phyloP scores from a whole-genome alignment of 2,888 invertebrate species.

The Phalera bucephala region DNA sequence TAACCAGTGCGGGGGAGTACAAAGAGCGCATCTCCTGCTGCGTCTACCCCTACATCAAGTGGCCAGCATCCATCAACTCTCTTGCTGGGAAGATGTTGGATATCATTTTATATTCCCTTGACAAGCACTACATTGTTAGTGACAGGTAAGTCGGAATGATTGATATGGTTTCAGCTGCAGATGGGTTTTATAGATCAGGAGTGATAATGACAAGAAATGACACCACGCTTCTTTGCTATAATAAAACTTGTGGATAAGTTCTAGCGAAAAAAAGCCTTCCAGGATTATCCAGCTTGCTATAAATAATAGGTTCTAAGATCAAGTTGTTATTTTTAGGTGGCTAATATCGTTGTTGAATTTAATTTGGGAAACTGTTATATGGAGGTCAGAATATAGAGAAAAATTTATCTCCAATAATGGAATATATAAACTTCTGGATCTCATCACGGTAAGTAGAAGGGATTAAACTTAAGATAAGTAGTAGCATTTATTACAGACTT shows the following conservation, averaged over 20 bases:
- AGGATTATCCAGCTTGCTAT: too few relatives aligned
- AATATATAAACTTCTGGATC: slow-evolving; percentile 63
- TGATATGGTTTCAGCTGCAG: neutral
- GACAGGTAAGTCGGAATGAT: slow-evolving; percentile 47
- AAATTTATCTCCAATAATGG: slow-evolving; percentile 56
- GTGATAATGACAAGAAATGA: too few relatives aligned
- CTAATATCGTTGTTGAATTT: slow-evolving; percentile 62
- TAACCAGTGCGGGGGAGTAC: slow-evolving; percentile 42
- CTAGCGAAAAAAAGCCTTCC: too few relatives aligned
- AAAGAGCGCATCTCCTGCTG: slow-evolving; percentile 37
- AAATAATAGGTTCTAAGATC: too few relatives aligned
- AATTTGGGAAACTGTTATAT: slow-evolving; percentile 67
- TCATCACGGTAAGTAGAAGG: slow-evolving; percentile 54
- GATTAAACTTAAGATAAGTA: too few relatives aligned
- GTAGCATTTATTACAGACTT: too few relatives aligned
- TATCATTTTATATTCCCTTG: slow-evolving; percentile 43
- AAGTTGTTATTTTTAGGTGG: too few relatives aligned
- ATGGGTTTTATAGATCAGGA: too few relatives aligned
- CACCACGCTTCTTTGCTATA: too few relatives aligned
- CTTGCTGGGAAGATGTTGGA: slow-evolving; percentile 51
- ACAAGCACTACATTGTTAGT: slow-evolving; percentile 49
- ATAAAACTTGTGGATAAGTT: too few relatives aligned
- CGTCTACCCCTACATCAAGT: slow-evolving; percentile 56
- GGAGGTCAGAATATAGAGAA: slow-evolving; percentile 52
- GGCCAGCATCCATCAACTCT: slow-evolving; percentile 47